Conservation (phyloP, 2,888 invertebrate species). For the Metallyticus violacea region DNA sequence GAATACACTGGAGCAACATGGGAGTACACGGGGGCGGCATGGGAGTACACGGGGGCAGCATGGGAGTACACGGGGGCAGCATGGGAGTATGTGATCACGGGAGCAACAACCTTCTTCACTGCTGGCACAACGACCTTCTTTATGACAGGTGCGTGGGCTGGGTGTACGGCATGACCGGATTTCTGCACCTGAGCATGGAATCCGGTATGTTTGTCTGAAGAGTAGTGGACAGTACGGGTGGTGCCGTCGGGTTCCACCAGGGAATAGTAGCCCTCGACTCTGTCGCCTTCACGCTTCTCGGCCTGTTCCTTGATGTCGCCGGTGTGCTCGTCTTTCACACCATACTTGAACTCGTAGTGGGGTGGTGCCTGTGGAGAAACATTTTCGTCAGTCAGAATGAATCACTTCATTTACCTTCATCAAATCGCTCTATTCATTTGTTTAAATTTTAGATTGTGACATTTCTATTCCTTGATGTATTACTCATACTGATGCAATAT, state of each 20-base stretch:
- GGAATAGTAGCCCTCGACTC: conserved; percentile 11
- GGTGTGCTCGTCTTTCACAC: conserved; percentile 13
- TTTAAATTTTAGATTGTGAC: too few species aligned
- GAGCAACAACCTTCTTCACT: background rate
- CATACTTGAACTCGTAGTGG: conserved; percentile 20
- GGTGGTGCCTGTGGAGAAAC: conserved; percentile 6
- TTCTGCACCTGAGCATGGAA: conserved; percentile 53
- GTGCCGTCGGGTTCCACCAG: conserved; percentile 21
- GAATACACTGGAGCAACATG: background rate
- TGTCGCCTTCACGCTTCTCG: conserved; percentile 15
- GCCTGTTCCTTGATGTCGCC: conserved; percentile 18
- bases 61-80: background rate
- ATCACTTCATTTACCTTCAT: too few species aligned
- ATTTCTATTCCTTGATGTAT: too few species aligned
- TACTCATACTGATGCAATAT: too few species aligned
- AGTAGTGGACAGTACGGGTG: conserved; percentile 54
- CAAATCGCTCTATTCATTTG: too few species aligned
- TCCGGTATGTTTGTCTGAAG: conserved; percentile 51
- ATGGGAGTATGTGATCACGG: background rate
- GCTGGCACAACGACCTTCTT: conserved; percentile 3
- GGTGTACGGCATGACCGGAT: conserved; percentile 61
- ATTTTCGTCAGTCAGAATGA: too few species aligned
- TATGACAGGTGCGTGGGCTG: conserved; percentile 35
- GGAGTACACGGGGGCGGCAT: background rate
- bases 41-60: background rate